Conservation (phyloP, 2,797 vertebrate species). For the Morus bassanus region DNA sequence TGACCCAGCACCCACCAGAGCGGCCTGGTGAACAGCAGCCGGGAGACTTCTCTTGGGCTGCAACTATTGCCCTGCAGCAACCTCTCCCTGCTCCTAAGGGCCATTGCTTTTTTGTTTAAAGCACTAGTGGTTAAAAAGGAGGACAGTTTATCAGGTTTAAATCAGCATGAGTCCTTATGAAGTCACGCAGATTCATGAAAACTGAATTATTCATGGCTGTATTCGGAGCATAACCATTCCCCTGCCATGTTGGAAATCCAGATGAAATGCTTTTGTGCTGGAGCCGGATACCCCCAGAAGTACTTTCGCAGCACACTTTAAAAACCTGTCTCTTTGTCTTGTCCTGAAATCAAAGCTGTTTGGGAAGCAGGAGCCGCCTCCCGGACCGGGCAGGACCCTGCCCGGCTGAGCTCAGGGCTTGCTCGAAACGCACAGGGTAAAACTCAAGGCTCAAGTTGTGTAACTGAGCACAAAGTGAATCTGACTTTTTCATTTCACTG, state of each 20-base stretch:
- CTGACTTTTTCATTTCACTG: not conserved
- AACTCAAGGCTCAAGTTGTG: not conserved
- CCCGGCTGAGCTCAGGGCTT: not conserved
- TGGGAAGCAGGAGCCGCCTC: not conserved
- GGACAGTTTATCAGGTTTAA: not conserved
- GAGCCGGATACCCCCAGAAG: not conserved
- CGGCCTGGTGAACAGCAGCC: rapidly evolving
- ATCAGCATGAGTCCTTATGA: not conserved
- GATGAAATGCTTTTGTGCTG: not conserved
- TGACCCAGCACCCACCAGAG: not conserved
- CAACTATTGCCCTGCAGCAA: not conserved
- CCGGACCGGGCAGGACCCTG: not conserved
- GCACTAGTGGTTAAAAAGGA: not conserved
- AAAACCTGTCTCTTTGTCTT: not conserved
- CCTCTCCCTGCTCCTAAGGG: not conserved
- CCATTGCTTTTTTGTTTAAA: not conserved
- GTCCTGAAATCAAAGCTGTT: not conserved
- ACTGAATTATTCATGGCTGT: slow-evolving; percentile 1
- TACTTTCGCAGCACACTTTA: not conserved
- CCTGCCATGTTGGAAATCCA: slow-evolving; percentile 2
- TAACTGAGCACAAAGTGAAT: not conserved
- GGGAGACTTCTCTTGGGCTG: not conserved
- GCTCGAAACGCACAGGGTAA: not conserved
- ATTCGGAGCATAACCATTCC: not conserved
- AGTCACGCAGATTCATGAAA: not conserved